Evolutionary conservation across 2,888 invertebrate genomes (phyloP), one percentile per base, ranked within the genome.

Genomic region (Congeria kusceri): DNA sequence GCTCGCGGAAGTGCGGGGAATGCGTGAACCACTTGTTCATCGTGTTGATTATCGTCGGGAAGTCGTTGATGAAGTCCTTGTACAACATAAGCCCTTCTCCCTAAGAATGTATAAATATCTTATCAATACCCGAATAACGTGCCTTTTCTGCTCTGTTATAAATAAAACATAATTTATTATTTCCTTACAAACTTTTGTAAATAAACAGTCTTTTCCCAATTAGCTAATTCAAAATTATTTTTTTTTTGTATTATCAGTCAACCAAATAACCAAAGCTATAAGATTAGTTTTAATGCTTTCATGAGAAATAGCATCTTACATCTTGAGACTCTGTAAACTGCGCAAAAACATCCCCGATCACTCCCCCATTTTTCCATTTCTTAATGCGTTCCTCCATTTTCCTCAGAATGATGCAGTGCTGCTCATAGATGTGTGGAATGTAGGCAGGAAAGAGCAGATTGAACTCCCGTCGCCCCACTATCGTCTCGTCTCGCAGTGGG

Each of bases 41-140:
- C 32, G 92, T 93, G 73, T 92, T 92, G 47, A 94, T 89, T 28
- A 94, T 92, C 49, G 91, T 91, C 0, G 94, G 93, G 78, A 94
- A 94, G 80, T 94, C 93, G 66, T 92, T 92, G 44, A 94, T 93
- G 80, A 94, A 94, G 53, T 91, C 91, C 58, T 93, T 93, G 87
- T 94, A 94, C 63, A 94, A 86, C 9, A 90, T 80, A 46, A 94
- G 86, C n/a, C 94, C 91, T 78, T 80, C 83, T 25, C 71, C 77
- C 83, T 83, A 57, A 7, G 29, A 39, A 49, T 39, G 11, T 39
- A 39, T n/a, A n/a, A n/a, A n/a, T n/a, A n/a, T n/a, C n/a, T n/a
- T n/a, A n/a, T n/a, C n/a, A n/a, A n/a, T n/a, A n/a, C n/a, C n/a
- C n/a, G n/a, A n/a, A n/a, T n/a, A n/a, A n/a, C n/a, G 32, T 32